Conservation (phyloP, 2,113 vertebrate species). For the Podilymbus podiceps region DNA sequence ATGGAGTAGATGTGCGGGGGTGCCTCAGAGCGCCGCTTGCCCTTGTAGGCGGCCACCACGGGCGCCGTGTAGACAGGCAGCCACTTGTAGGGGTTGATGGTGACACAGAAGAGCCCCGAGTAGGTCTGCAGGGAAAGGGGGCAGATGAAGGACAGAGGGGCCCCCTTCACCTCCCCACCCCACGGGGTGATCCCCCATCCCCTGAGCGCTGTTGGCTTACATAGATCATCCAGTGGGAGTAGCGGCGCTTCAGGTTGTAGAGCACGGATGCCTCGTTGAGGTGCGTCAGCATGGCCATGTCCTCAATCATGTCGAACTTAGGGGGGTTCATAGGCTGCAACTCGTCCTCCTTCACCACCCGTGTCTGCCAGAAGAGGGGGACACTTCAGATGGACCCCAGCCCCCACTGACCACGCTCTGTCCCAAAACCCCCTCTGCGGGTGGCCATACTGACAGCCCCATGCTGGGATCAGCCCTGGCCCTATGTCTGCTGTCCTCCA, state of each 20-base stretch:
- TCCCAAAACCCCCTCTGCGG: fast-evolving
- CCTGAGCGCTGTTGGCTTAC: conserved; percentile 55
- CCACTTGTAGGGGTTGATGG: conserved; percentile 96
- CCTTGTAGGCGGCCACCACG: conserved; percentile 89
- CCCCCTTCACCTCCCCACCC: neutral
- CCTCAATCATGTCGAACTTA: conserved; percentile 91
- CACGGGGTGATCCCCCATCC: fast-evolving
- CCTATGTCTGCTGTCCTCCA: fast-evolving
- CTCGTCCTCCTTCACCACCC: conserved; percentile 83
- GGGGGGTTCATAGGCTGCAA: conserved; percentile 92
- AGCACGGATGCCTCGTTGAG: conserved; percentile 91
- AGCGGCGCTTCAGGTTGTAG: conserved; percentile 85
- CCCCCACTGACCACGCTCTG: fast-evolving
- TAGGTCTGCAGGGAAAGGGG: conserved; percentile 79
- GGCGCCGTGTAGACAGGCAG: conserved; percentile 87
- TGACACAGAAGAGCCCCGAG: conserved; percentile 94
- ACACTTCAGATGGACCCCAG: fast-evolving
- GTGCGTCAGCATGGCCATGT: conserved; percentile 95
- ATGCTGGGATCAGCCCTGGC: neutral
- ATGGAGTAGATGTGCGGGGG: conserved; percentile 92
- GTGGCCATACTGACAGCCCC: neutral
- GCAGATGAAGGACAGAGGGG: fast-evolving
- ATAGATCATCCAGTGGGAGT: conserved; percentile 92
- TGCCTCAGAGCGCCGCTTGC: conserved; percentile 85
- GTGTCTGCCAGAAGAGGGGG: conserved; percentile 56